Evolutionary conservation across 2,888 invertebrate genomes (phyloP), one percentile per base, ranked within the genome.

Genomic region (Drosophila limbata): DNA sequence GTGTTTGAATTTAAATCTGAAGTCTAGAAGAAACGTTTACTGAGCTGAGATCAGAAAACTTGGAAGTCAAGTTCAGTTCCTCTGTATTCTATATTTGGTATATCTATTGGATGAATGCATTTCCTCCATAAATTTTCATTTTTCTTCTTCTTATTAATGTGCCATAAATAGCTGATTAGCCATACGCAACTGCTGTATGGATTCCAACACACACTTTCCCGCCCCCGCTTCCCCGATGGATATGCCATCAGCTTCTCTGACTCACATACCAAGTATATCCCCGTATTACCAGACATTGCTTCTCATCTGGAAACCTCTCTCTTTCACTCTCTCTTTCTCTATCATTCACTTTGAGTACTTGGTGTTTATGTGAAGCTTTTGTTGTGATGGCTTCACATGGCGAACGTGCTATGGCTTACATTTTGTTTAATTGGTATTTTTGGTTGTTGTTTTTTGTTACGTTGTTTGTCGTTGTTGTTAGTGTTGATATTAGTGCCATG

Each of bases 381-480:
- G 56, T 66, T 63, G 61, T 62, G 59, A 80, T 63, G 47, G 37
- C 73, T 78, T 73, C 60, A 61, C 44, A 50, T 65, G 39, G 53
- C 50, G 69, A 64, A 81, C 81, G 81, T 84, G 81, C 77, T 75
- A 61, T 61, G 61, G 75, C 75, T 73, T 55, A 70, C 70, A 67
- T 81, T 84, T 81, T 71, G 67, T 76, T 76, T 63, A 73, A 81
- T 77, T 74, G 60, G 44, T 66, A 69, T 73, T 74, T 72, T 56
- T n/a, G n/a, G 45, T 56, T 45, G 45, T 56, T 35, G 17, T 51
- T 40, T 28, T 55, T 19, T 40, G 17, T 39, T 42, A 35, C 28
- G 15, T 11, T 55, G 48, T 48, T 48, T 59, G 45, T 67, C 61
- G 40, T 55, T 51, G 31, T 57, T 52, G 56, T 42, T n/a, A n/a